phyloP scores from a whole-genome alignment of 2,888 invertebrate species.

The Anthophora plumipes region DNA sequence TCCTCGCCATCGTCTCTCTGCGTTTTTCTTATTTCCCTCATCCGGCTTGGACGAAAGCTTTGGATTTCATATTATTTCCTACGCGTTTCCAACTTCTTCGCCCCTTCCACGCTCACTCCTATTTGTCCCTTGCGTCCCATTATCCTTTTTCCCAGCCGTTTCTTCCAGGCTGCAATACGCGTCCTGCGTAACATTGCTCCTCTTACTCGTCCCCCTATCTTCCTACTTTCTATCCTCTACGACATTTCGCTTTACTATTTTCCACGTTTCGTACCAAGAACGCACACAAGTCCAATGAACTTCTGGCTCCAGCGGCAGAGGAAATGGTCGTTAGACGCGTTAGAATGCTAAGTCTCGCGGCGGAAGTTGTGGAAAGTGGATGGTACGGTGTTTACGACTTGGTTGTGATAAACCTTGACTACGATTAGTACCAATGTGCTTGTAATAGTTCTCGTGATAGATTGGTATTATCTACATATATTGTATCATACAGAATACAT shows the following conservation, averaged over 20 bases:
- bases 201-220: background rate
- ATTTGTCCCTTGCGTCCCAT: constrained; percentile 34
- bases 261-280: background rate
- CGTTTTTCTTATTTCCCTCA: constrained; percentile 14
- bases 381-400: too few relatives aligned
- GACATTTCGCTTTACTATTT: constrained; percentile 13
- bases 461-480: too few relatives aligned
- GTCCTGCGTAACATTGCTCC: constrained; percentile 4
- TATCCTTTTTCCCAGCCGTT: constrained; percentile 11
- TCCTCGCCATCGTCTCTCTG: background rate
- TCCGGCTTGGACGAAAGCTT: constrained; percentile 1
- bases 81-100: background rate
- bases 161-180: constrained; percentile 8
- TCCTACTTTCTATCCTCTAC: background rate
- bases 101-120: background rate
- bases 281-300: background rate
- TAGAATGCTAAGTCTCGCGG: background rate
- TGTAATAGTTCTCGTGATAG: too few relatives aligned
- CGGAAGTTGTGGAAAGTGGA: constrained; percentile 7
- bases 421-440: too few relatives aligned
- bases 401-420: too few relatives aligned
- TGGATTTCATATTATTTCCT: constrained; percentile 38
- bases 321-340: constrained; percentile 19
- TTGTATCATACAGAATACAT: too few relatives aligned
- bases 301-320: background rate